A percentile compares a stretch with the other conserved stretches of the same genome.
phyloP scores from a whole-genome alignment of 2,888 invertebrate genomes.

The Tethea ocularis region DNA sequence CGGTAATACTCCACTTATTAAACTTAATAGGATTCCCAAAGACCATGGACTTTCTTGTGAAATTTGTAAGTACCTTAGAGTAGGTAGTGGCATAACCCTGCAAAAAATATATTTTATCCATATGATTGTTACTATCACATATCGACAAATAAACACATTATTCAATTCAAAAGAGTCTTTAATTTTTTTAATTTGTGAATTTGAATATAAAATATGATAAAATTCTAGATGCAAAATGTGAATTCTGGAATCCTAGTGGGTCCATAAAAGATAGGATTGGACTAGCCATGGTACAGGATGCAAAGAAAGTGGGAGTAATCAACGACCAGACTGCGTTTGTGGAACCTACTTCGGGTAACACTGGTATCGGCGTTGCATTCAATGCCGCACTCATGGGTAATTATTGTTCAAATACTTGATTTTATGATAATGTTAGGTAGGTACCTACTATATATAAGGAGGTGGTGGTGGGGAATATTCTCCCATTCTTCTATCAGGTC shows the following conservation, averaged over 20 bases:
- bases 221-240: conserved; percentile 94
- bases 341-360: conserved; percentile 94
- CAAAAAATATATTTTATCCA: too few relatives aligned
- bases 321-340: conserved; percentile 93
- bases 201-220: too few relatives aligned
- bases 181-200: too few relatives aligned
- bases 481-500: too few relatives aligned
- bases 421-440: too few relatives aligned
- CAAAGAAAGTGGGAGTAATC: conserved; percentile 90
- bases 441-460: too few relatives aligned
- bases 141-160: too few relatives aligned
- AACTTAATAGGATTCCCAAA: conserved; percentile 89
- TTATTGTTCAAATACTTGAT: neutral
- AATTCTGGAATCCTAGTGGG: conserved; percentile 97
- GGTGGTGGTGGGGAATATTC: too few relatives aligned
- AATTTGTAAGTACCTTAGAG: conserved; percentile 89
- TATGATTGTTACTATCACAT: too few relatives aligned
- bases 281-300: conserved; percentile 94
- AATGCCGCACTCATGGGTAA: conserved; percentile 88
- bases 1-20: conserved; percentile 91
- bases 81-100: too few relatives aligned
- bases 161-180: too few relatives aligned
- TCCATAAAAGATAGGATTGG: conserved; percentile 96
- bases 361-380: conserved; percentile 95
- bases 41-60: conserved; percentile 89